A percentile compares a stretch with the other conserved stretches of the same genome.
Conservation (phyloP, 2,113 vertebrate species). For the Cavia aperea region DNA sequence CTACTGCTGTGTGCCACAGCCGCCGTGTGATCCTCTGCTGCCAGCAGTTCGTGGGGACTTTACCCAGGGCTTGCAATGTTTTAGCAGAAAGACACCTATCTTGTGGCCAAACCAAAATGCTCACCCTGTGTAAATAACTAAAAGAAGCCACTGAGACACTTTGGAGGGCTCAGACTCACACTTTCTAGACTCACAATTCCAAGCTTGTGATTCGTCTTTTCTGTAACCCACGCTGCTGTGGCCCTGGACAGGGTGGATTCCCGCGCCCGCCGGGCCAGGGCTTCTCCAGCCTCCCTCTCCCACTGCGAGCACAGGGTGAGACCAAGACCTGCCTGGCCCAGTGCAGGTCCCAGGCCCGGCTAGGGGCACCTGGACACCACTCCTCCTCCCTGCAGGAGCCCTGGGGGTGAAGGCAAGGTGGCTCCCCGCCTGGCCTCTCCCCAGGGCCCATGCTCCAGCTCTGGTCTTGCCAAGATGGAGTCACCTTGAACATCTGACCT, state of each 20-base stretch:
- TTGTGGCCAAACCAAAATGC: background rate
- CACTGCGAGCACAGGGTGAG: no score
- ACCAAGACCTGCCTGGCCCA: no score
- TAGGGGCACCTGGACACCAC: rapidly evolving
- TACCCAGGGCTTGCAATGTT: background rate
- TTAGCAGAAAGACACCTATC: background rate
- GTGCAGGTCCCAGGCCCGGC: background rate
- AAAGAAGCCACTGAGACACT: background rate
- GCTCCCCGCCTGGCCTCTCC: rapidly evolving
- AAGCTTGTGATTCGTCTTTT: background rate
- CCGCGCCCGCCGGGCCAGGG: background rate
- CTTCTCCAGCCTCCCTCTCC: background rate
- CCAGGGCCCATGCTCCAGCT: rapidly evolving
- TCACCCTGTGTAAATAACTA: conserved; percentile 2
- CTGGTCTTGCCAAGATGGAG: rapidly evolving
- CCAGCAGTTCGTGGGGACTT: background rate
- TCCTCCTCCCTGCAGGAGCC: background rate
- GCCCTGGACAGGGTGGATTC: background rate
- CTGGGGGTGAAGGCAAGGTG: background rate
- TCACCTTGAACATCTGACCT: background rate
- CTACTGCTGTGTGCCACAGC: background rate
- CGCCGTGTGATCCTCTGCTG: background rate
- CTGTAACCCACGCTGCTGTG: rapidly evolving
- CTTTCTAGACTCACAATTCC: background rate
- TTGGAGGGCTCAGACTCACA: background rate